Base-by-base conservation (phyloP, 2,888 invertebrate genomes). In the Dinocampus coccinellae region DNA sequence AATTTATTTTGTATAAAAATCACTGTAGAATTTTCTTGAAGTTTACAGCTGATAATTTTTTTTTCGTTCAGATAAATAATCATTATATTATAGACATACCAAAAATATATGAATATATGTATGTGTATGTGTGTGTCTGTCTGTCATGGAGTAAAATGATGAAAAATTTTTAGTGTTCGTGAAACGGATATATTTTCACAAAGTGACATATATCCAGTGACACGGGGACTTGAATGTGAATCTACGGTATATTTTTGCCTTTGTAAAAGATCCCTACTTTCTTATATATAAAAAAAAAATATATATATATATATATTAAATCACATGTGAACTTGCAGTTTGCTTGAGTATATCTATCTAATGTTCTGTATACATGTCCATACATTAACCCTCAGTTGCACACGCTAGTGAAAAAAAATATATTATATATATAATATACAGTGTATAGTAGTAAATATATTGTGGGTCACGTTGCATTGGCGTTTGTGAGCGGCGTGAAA, bases 121-220 rank as follows among this genome's bases (percentile, higher is more conserved):
- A 55, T 20, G 55, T 55, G 10, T 22, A 61, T 29, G 29, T 29
- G 29, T 3, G 3, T 29, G 29, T 3, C 7, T 29, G 29, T 20
- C 16, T 47, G 13, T 47, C 16, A 33, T 33, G 33, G 16, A 26
- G 16, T 33, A 58, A 29, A 26, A 16, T 7, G 47, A 6, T 16
- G 68, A 72, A 73, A 75, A 76, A 76, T 73, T 69, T 58, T 22
- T 72, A 74, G 74, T 68, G 47, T 69, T 76, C 77, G 77, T 81
- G 86, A 87, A 87, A 87, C 86, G 87, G 87, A 87, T 83, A 83
- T 87, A 87, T 87, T 86, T 86, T 86, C 84, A 83, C 83, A 79
- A 57, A 64, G 77, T 78, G 79, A 80, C 78, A 79, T 76, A 74
- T 70, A 74, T 78, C 77, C 76, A 74, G 61, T 70, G 77, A 77